Evolutionary conservation across 2,888 invertebrate genomes (phyloP).

Genomic region (Mythimna ferrago): DNA sequence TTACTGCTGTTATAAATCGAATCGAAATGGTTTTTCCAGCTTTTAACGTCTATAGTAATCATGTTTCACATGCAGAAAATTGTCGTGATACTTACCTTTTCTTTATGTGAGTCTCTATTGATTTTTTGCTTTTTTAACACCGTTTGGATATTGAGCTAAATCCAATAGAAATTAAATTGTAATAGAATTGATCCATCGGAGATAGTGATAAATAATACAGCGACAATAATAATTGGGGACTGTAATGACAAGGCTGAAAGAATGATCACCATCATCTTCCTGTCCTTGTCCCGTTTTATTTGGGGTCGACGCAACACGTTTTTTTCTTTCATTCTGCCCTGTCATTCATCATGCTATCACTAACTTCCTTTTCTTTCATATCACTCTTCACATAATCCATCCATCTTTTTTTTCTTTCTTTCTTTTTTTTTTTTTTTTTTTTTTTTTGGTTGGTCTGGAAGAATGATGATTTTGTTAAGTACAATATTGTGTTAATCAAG

Average conservation of each 20-base stretch:
- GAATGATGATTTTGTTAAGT: no score
- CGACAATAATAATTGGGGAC: neutral
- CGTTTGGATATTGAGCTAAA: neutral
- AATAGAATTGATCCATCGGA: neutral
- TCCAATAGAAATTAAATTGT: neutral
- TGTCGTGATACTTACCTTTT: constrained; percentile 33
- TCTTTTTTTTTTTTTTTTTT: no score
- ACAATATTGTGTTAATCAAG: neutral
- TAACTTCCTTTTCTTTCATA: no score
- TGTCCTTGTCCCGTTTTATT: no score
- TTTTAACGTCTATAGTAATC: constrained; percentile 29
- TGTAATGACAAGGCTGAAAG: neutral
- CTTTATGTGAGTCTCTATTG: constrained; percentile 33
- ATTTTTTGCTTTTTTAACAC: neutral
- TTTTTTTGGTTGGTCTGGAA: no score
- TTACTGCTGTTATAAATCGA: constrained; percentile 42
- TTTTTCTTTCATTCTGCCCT: no score
- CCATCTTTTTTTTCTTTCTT: no score
- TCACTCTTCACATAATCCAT: no score
- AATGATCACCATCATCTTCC: no score
- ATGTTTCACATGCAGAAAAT: constrained; percentile 18
- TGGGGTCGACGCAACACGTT: no score
- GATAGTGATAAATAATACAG: neutral
- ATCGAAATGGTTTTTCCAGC: constrained; percentile 22
- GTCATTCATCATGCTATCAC: no score